These are phyloP conservation scores for Melanotaenia boesemani DNA, from an alignment of 2,797 vertebrate species.

Conservation along the genomic window DNA sequence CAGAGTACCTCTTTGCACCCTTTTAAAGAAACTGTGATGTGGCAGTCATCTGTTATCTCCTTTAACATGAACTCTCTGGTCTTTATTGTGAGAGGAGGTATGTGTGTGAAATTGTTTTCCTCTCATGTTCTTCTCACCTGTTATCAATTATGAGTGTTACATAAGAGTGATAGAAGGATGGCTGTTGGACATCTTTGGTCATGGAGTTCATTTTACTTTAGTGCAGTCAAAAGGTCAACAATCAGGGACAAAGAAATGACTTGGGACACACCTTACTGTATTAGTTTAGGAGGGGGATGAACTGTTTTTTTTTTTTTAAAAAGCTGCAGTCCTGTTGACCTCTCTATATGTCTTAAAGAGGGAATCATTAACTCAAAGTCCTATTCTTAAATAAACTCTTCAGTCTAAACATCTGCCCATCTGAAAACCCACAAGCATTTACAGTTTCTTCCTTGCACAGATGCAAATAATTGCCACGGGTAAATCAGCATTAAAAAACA, in stretches of 20 bases:
- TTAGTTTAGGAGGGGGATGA: slow-evolving; percentile 9
- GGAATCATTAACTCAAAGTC: slow-evolving; percentile 41
- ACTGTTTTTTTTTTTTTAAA: slow-evolving; percentile 3
- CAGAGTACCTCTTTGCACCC: slow-evolving; percentile 4
- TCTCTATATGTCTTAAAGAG: slow-evolving; percentile 24
- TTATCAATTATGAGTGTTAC: slow-evolving; percentile 61
- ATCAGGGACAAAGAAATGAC: slow-evolving; percentile 20
- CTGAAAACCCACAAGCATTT: slow-evolving; percentile 29
- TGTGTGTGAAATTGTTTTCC: slow-evolving; percentile 59
- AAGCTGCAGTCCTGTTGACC: slow-evolving; percentile 34
- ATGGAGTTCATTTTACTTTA: slow-evolving; percentile 28
- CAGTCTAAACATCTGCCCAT: slow-evolving; percentile 51
- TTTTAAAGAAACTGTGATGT: slow-evolving; percentile 35
- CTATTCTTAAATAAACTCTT: slow-evolving; percentile 53
- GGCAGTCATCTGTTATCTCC: slow-evolving; percentile 57
- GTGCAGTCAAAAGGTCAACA: slow-evolving; percentile 31
- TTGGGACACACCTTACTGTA: not conserved
- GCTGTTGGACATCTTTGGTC: slow-evolving; percentile 30
- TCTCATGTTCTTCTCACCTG: slow-evolving; percentile 48
- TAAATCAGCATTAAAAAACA: slow-evolving; percentile 37
- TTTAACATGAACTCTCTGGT: slow-evolving; percentile 36
- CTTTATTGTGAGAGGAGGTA: slow-evolving; percentile 44
- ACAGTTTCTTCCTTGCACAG: slow-evolving; percentile 22
- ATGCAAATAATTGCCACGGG: slow-evolving; percentile 33
- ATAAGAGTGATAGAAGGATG: slow-evolving; percentile 52